Evolutionary conservation across 2,888 invertebrate species (phyloP).

Genomic region (Petrolisthes manimaculis): DNA sequence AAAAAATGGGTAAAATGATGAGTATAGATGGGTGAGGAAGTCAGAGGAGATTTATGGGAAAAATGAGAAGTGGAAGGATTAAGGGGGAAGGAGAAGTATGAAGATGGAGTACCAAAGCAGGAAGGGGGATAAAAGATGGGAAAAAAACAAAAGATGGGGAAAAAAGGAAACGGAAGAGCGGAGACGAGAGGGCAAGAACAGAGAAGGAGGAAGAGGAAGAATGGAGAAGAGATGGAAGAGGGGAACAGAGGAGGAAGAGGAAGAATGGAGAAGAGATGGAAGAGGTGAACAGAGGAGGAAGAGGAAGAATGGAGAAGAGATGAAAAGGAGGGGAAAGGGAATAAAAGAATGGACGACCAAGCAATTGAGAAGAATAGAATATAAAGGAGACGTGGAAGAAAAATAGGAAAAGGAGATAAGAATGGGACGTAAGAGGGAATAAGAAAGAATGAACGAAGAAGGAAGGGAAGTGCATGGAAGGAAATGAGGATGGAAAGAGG

Average conservation of each 20-base stretch:
- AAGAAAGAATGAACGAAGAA: not conserved
- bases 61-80: not conserved
- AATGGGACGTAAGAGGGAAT: not conserved
- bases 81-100: too few relatives aligned
- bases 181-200: not conserved
- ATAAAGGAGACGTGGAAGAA: too few relatives aligned
- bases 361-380: not conserved
- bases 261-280: not conserved
- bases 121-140: not conserved
- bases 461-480: not conserved
- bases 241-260: not conserved
- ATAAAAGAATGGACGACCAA: not conserved
- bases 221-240: not conserved
- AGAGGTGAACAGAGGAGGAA: not conserved
- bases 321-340: not conserved
- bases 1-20: too few relatives aligned
- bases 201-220: not conserved
- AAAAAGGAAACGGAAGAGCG: not conserved
- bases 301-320: not conserved
- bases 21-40: not conserved
- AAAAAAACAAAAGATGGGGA: not conserved
- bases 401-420: too few relatives aligned
- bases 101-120: not conserved
- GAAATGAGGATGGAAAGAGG: not conserved
- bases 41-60: not conserved